Evolutionary conservation across 2,888 invertebrate species (phyloP).

Genomic region (Ormyrus pomaceus): DNA sequence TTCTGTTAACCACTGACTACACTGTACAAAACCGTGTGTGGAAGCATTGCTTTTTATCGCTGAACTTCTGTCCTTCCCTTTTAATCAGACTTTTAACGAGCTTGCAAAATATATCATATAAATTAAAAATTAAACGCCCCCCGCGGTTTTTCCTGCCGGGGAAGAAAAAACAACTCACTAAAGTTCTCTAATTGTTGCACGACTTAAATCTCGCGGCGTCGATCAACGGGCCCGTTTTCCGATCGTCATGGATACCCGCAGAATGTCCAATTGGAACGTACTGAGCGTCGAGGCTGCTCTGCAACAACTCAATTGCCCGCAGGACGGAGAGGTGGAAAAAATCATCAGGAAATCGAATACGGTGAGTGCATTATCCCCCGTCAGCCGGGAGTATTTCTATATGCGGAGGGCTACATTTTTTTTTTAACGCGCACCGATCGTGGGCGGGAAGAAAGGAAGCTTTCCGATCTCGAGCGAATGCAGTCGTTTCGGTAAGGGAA

Average conservation of each 20-base stretch:
- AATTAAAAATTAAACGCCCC: not conserved
- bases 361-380: slow-evolving; percentile 61
- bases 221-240: slow-evolving; percentile 24
- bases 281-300: slow-evolving; percentile 73
- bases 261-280: slow-evolving; percentile 75
- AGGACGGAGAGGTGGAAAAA: slow-evolving; percentile 64
- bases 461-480: no score
- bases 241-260: slow-evolving; percentile 62
- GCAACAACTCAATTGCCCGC: slow-evolving; percentile 69
- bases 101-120: not conserved
- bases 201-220: slow-evolving; percentile 42
- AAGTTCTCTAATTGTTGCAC: slow-evolving; percentile 16
- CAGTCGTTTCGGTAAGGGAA: no score
- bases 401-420: not conserved
- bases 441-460: no score
- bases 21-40: no score
- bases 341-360: slow-evolving; percentile 66
- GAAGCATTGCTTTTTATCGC: not conserved
- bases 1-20: no score
- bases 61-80: not conserved
- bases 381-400: not conserved
- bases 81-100: slow-evolving; percentile 12
- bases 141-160: no score
- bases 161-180: not conserved
- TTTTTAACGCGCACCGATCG: no score